A percentile compares a stretch with the other conserved stretches of the same genome.
Conservation (phyloP, 2,113 vertebrate genomes). For the Sturnus vulgaris region DNA sequence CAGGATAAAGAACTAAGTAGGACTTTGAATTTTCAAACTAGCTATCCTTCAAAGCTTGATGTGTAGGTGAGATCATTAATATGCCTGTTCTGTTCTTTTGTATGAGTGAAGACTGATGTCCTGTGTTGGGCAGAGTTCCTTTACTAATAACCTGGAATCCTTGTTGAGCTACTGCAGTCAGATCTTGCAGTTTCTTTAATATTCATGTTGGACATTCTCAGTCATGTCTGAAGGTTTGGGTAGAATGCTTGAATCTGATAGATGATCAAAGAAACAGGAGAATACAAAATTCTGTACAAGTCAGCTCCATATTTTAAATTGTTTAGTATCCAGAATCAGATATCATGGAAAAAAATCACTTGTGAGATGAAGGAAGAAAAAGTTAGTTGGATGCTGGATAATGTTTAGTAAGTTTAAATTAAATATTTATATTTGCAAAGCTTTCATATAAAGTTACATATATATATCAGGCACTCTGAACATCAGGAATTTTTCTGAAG, state of each 20-base stretch:
- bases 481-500: background rate
- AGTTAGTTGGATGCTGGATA: background rate
- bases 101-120: background rate
- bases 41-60: background rate
- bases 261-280: background rate
- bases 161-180: background rate
- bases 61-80: background rate
- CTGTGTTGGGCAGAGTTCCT: background rate
- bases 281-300: background rate
- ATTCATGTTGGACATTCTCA: background rate
- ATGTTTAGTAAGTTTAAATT: background rate
- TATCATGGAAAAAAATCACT: background rate
- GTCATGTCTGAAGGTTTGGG: background rate
- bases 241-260: background rate
- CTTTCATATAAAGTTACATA: background rate
- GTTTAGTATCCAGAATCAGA: background rate
- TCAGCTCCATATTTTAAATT: background rate
- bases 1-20: background rate
- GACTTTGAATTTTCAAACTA: background rate
- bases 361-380: background rate
- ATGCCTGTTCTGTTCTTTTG: background rate
- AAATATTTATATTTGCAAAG: background rate
- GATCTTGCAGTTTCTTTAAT: background rate
- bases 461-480: background rate
- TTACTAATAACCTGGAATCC: background rate